A percentile compares a stretch with the other conserved stretches of the same genome.
phyloP scores from a whole-genome alignment of 2,113 vertebrate species.

The Clarias batrachus region DNA sequence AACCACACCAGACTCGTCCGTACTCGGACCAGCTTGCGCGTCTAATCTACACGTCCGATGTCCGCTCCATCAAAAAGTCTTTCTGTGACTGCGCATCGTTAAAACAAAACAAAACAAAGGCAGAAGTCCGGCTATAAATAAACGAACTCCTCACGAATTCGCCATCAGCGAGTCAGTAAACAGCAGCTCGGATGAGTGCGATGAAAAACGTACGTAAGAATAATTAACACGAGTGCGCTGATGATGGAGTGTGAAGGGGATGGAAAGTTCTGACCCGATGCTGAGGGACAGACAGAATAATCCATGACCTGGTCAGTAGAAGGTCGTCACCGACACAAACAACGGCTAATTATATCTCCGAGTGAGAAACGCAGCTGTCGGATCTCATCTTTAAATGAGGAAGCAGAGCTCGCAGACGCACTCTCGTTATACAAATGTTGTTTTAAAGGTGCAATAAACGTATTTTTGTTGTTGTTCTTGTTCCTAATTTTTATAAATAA shows the following conservation, averaged over 20 bases:
- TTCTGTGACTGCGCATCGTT: not conserved
- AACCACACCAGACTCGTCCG: not conserved
- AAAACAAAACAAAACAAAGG: not conserved
- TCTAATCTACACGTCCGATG: not conserved
- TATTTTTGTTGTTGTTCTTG: not conserved
- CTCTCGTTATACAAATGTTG: not conserved
- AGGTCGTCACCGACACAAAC: not conserved
- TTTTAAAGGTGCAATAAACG: not conserved
- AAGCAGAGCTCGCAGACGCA: too few species aligned
- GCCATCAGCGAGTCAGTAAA: slow-evolving; percentile 10
- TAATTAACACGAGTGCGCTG: not conserved
- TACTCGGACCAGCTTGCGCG: not conserved
- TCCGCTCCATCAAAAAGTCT: not conserved
- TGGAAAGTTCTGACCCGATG: slow-evolving; percentile 16
- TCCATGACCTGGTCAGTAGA: not conserved
- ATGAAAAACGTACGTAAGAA: not conserved
- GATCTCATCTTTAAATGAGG: slow-evolving; percentile 3
- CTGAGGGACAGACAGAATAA: slow-evolving; percentile 14
- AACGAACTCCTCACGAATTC: slow-evolving; percentile 24
- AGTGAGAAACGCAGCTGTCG: slow-evolving; percentile 58
- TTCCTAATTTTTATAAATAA: not conserved
- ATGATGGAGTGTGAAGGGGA: not conserved
- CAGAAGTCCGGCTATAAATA: not conserved
- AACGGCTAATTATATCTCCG: slow-evolving; percentile 74
- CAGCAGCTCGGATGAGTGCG: not conserved